Conservation (phyloP, 2,113 vertebrate genomes). For the Antennarius striatus region DNA sequence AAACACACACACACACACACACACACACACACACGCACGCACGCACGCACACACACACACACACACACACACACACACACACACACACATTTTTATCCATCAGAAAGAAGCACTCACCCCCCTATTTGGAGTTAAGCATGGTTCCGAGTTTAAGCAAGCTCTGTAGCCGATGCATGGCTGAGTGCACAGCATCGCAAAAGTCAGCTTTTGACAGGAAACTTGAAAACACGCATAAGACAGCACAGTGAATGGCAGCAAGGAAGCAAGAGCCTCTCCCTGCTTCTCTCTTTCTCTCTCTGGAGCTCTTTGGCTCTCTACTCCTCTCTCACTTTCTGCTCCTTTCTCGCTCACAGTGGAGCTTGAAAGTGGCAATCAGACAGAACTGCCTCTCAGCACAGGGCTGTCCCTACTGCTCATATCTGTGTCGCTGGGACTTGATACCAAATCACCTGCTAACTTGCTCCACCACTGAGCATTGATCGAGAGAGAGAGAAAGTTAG, state of each 20-base stretch:
- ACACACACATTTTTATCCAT: slow-evolving; percentile 34
- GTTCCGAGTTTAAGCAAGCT: slow-evolving; percentile 65
- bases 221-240: slow-evolving; percentile 58
- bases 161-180: slow-evolving; percentile 71
- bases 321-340: neutral
- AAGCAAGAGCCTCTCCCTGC: slow-evolving; percentile 18
- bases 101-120: slow-evolving; percentile 65
- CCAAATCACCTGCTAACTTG: slow-evolving; percentile 71
- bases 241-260: slow-evolving; percentile 45
- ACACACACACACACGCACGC: too few species aligned
- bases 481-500: neutral
- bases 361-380: slow-evolving; percentile 67
- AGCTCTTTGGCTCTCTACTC: neutral
- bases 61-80: slow-evolving; percentile 6
- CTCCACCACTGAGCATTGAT: slow-evolving; percentile 21
- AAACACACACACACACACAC: too few species aligned
- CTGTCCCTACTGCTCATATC: slow-evolving; percentile 65
- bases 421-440: slow-evolving; percentile 49
- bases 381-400: slow-evolving; percentile 54
- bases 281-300: slow-evolving; percentile 1
- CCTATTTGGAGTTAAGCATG: slow-evolving; percentile 55
- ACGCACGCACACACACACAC: too few species aligned
- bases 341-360: slow-evolving; percentile 53
- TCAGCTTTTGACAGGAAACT: slow-evolving; percentile 60
- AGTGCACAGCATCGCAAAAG: slow-evolving; percentile 74